A percentile compares a stretch with the other conserved stretches of the same genome.
Evolutionary conservation across 2,797 vertebrate species (phyloP).

Genomic region (Coregonus sp.): DNA sequence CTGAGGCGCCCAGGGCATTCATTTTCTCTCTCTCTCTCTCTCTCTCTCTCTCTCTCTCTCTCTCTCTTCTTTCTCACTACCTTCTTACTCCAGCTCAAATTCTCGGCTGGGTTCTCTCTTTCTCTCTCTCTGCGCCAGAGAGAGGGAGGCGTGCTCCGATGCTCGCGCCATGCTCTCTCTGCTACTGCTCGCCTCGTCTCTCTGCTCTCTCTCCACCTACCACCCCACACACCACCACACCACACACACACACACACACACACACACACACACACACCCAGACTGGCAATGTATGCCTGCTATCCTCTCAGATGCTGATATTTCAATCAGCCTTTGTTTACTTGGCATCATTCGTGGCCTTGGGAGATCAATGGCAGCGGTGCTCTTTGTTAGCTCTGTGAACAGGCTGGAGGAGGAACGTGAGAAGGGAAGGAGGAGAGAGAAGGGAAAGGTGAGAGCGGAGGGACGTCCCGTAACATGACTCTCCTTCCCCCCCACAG

Average conservation of each 20-base stretch:
- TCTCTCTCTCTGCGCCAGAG: neutral
- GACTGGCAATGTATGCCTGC: slow-evolving; percentile 7
- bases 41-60: neutral
- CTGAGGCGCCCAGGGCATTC: neutral
- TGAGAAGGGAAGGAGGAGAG: slow-evolving; percentile 22
- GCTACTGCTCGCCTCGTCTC: too few species aligned
- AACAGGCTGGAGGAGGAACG: slow-evolving; percentile 29
- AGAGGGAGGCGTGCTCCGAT: too few species aligned
- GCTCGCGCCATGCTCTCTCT: too few species aligned
- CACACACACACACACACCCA: neutral
- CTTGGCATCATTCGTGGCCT: slow-evolving; percentile 31
- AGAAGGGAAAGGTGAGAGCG: neutral
- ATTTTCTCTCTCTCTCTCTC: neutral
- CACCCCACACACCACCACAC: too few species aligned
- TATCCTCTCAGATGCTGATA: slow-evolving; percentile 32
- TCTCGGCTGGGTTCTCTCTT: neutral
- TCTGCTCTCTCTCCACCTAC: too few species aligned
- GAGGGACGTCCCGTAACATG: neutral
- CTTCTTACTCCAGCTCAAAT: neutral
- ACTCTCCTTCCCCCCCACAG: neutral
- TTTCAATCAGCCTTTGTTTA: slow-evolving; percentile 55
- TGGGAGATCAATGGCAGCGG: slow-evolving; percentile 30
- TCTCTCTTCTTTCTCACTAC: slow-evolving; percentile 1
- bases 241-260: too few species aligned
- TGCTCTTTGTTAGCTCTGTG: slow-evolving; percentile 40